Conservation (phyloP, 1,140 invertebrate genomes). For the Lucilia sericata region DNA sequence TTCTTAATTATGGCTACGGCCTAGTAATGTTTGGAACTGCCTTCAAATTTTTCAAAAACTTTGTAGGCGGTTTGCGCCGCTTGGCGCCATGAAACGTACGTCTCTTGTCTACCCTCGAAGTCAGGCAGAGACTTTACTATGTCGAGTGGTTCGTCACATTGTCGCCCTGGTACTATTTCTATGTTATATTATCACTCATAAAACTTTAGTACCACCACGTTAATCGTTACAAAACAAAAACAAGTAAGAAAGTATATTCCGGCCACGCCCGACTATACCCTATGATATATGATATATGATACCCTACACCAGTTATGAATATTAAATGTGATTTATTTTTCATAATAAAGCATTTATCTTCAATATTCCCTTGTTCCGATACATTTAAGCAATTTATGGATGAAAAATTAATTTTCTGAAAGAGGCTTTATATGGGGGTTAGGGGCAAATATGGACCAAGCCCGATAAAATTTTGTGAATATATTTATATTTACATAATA, state of each 20-base stretch:
- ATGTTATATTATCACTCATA: background rate
- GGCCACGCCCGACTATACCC: no score
- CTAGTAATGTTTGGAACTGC: slow-evolving; percentile 51
- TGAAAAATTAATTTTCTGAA: no score
- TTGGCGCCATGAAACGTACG: slow-evolving; percentile 52
- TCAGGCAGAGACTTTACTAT: slow-evolving; percentile 46
- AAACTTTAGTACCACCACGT: background rate
- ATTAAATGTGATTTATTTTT: no score
- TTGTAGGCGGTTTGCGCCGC: slow-evolving; percentile 51
- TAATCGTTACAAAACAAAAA: slow-evolving; percentile 5
- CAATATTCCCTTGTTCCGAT: no score
- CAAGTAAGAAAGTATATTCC: background rate
- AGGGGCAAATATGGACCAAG: no score
- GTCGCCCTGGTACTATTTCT: background rate
- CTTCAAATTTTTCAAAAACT: slow-evolving; percentile 49
- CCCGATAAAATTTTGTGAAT: no score
- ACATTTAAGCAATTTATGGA: no score
- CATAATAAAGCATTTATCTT: no score
- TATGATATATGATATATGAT: no score
- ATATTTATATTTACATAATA: no score
- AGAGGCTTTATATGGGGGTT: no score
- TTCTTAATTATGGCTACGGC: slow-evolving; percentile 50
- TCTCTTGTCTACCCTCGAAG: slow-evolving; percentile 49
- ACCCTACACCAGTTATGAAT: no score
- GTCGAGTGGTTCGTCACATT: background rate